A percentile compares a stretch with the other conserved stretches of the same genome.
phyloP scores from a whole-genome alignment of 2,797 vertebrate genomes.

The Catharus ustulatus region DNA sequence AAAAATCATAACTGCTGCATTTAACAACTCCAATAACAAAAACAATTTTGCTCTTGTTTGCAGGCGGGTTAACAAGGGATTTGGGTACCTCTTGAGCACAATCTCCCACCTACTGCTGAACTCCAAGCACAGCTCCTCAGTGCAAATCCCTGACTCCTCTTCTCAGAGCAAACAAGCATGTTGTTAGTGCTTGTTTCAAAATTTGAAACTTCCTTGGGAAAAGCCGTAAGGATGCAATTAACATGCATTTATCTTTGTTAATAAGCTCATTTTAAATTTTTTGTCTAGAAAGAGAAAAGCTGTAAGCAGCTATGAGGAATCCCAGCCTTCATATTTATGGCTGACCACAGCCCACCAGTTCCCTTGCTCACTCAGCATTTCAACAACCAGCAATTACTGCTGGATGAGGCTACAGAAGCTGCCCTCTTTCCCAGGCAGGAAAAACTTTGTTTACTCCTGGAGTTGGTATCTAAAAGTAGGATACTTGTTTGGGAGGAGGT shows the following conservation, averaged over 20 bases:
- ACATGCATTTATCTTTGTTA: background rate
- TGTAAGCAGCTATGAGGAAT: background rate
- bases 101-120: background rate
- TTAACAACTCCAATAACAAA: background rate
- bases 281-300: background rate
- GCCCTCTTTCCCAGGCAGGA: background rate
- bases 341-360: background rate
- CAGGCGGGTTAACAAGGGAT: rapidly evolving
- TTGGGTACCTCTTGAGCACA: background rate
- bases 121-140: background rate
- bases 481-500: background rate
- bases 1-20: background rate
- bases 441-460: background rate
- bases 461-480: background rate
- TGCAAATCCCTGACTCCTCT: background rate
- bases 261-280: background rate
- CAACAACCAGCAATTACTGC: background rate
- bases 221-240: background rate
- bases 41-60: background rate
- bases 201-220: background rate
- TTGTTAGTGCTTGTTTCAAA: background rate
- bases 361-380: background rate
- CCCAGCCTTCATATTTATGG: background rate
- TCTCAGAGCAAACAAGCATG: background rate
- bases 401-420: background rate